Percentiles rank a stretch among this genome's conserved stretches.
phyloP scores from a whole-genome alignment of 1,140 invertebrate species.

The Dreissena polymorpha region DNA sequence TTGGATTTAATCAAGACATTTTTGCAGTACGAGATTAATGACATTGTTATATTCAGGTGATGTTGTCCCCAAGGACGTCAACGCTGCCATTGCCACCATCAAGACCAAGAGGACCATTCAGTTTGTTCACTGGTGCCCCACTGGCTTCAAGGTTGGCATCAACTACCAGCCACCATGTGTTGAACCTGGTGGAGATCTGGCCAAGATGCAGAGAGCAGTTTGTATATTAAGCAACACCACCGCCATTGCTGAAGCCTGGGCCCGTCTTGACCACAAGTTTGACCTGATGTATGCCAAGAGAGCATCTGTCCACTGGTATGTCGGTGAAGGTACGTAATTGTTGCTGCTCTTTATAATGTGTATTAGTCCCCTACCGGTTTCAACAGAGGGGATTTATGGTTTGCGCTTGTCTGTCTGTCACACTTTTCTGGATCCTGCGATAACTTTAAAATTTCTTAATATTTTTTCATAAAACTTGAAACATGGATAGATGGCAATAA shows the following conservation, averaged over 20 bases:
- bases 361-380: no score
- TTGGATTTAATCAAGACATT: no score
- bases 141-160: slow-evolving; percentile 82
- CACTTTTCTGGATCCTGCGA: no score
- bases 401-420: no score
- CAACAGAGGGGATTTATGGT: no score
- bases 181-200: slow-evolving; percentile 84
- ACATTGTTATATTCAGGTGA: slow-evolving; percentile 65
- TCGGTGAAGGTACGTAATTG: slow-evolving; percentile 80
- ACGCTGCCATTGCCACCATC: slow-evolving; percentile 90
- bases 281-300: slow-evolving; percentile 82
- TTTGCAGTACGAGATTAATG: no score
- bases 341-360: not conserved
- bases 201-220: slow-evolving; percentile 76
- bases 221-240: slow-evolving; percentile 78
- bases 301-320: slow-evolving; percentile 80
- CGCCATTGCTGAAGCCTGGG: slow-evolving; percentile 85
- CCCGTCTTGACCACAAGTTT: slow-evolving; percentile 87
- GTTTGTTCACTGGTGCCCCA: slow-evolving; percentile 96
- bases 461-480: no score
- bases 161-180: slow-evolving; percentile 73
- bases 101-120: slow-evolving; percentile 88
- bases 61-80: slow-evolving; percentile 88
- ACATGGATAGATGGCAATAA: no score
- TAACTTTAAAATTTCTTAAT: no score